These are phyloP conservation scores for roundworm (Caenorhabditis elegans) DNA, from an alignment of 1,140 invertebrate species.

Conservation along the genomic window DNA sequence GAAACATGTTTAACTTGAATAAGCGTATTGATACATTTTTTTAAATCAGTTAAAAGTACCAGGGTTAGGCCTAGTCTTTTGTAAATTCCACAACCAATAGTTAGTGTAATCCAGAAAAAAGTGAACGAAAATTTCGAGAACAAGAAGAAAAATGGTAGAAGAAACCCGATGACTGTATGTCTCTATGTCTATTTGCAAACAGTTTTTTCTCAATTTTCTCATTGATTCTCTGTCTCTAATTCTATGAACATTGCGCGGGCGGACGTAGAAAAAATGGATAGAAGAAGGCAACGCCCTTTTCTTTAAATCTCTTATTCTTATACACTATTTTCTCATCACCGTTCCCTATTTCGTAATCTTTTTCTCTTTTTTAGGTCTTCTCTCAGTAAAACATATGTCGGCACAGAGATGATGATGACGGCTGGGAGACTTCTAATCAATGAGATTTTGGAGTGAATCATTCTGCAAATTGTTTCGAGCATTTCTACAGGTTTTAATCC, in stretches of 20 bases:
- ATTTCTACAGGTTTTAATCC: too few species aligned
- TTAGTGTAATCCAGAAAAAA: too few species aligned
- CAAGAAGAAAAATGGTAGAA: background rate
- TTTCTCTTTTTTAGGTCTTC: background rate
- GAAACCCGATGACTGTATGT: conserved; percentile 17
- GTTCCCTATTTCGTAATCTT: conserved; percentile 20
- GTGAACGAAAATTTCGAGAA: background rate
- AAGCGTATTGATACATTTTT: too few species aligned
- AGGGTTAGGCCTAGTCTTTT: too few species aligned
- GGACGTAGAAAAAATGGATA: background rate
- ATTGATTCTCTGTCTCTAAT: conserved; percentile 21
- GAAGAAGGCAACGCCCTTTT: conserved; percentile 4
- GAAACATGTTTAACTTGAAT: too few species aligned
- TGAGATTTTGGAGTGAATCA: too few species aligned
- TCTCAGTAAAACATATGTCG: background rate
- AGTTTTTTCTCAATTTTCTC: background rate
- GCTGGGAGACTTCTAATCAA: too few species aligned
- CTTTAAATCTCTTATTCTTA: background rate
- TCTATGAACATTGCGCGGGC: conserved; percentile 27
- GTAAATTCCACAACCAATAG: too few species aligned
- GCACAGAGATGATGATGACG: background rate
- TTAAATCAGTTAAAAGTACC: too few species aligned
- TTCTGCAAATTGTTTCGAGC: too few species aligned
- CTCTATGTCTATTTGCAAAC: conserved; percentile 12
- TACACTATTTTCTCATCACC: background rate